A percentile compares a stretch with the other conserved stretches of the same genome.
Conservation (phyloP, 1,140 invertebrate genomes). For the Calephelis virginiensis region DNA sequence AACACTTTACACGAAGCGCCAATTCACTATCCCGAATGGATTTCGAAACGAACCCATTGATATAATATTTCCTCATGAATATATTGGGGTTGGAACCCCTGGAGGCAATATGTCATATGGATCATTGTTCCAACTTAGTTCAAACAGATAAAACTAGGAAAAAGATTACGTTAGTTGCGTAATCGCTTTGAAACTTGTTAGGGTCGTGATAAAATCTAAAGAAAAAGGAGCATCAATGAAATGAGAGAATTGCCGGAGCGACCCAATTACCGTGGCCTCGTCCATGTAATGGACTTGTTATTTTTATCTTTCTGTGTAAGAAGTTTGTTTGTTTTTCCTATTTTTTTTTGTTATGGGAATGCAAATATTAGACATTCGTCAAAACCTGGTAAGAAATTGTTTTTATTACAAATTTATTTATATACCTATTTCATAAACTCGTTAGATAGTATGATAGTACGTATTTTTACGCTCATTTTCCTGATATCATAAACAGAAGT, state of each 20-base stretch:
- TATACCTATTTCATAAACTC: no score
- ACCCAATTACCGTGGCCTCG: background rate
- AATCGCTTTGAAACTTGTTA: conserved; percentile 7
- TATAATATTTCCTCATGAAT: conserved; percentile 9
- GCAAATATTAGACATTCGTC: no score
- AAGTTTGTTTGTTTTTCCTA: no score
- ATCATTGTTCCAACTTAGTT: conserved; percentile 3
- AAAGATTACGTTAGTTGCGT: background rate
- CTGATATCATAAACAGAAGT: no score
- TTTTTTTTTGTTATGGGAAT: no score
- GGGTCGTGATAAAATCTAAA: conserved; percentile 3
- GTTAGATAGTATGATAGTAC: no score
- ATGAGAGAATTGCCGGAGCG: conserved; percentile 1
- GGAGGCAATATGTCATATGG: background rate
- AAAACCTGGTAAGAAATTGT: no score
- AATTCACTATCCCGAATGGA: conserved; percentile 1
- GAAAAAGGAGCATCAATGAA: conserved; percentile 1
- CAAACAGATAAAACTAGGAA: conserved; percentile 9
- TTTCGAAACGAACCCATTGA: background rate
- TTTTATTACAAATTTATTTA: no score
- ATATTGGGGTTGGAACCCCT: conserved; percentile 5
- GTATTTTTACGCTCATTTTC: no score
- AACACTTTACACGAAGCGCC: background rate
- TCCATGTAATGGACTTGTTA: background rate
- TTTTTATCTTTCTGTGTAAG: no score